phyloP scores from a whole-genome alignment of 2,888 invertebrate species.

The Perizoma affinitatum region DNA sequence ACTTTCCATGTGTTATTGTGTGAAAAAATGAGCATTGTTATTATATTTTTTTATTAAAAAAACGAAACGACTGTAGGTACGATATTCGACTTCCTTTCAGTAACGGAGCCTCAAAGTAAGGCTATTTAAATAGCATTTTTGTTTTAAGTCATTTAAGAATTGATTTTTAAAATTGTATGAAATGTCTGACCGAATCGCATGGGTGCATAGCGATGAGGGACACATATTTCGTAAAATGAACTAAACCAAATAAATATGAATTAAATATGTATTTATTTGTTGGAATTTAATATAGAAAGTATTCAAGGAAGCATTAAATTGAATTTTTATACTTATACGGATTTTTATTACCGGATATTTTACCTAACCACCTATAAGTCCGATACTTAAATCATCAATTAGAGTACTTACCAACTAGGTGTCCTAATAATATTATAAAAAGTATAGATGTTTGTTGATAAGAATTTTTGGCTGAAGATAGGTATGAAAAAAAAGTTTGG shows the following conservation, averaged over 20 bases:
- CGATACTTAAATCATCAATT: too few relatives aligned
- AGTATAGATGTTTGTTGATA: too few relatives aligned
- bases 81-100: slow-evolving; percentile 71
- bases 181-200: slow-evolving; percentile 63
- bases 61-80: slow-evolving; percentile 76
- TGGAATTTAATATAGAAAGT: slow-evolving; percentile 23
- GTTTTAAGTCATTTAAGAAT: slow-evolving; percentile 16
- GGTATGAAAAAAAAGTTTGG: too few relatives aligned
- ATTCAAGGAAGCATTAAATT: slow-evolving; percentile 74
- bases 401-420: too few relatives aligned
- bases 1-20: slow-evolving; percentile 49
- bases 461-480: too few relatives aligned
- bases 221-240: slow-evolving; percentile 54
- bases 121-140: slow-evolving; percentile 15
- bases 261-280: slow-evolving; percentile 22
- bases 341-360: slow-evolving; percentile 28
- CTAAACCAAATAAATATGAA: not conserved
- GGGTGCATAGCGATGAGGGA: slow-evolving; percentile 66
- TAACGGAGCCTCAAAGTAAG: slow-evolving; percentile 16
- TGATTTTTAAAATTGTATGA: slow-evolving; percentile 35
- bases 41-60: slow-evolving; percentile 50
- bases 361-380: too few relatives aligned
- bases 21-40: slow-evolving; percentile 72
- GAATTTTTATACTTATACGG: slow-evolving; percentile 55
- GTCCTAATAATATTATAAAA: too few relatives aligned